A percentile compares a stretch with the other conserved stretches of the same genome.
Conservation (phyloP, 2,888 invertebrate genomes). For the Xanthia togata region DNA sequence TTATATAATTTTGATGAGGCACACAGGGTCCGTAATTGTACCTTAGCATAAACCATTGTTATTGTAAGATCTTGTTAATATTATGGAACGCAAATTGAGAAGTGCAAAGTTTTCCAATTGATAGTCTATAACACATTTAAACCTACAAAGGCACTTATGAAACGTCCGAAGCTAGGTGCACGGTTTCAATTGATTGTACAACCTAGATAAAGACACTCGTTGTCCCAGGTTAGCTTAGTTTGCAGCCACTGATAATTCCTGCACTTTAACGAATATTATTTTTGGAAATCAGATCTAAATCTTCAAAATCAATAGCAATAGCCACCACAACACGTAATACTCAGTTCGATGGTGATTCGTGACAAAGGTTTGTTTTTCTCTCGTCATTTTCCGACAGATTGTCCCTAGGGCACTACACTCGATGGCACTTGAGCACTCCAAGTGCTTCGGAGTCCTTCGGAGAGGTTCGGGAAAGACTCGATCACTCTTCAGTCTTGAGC, state of each 20-base stretch:
- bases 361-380: constrained; percentile 83
- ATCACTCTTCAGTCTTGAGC: constrained; percentile 60
- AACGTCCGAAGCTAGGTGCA: too few species aligned
- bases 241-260: background rate
- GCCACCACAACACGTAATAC: constrained; percentile 56
- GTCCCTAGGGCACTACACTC: constrained; percentile 70
- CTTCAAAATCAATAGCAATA: constrained; percentile 22
- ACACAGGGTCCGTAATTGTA: background rate
- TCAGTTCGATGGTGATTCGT: constrained; percentile 69
- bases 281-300: background rate
- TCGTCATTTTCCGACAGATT: constrained; percentile 83
- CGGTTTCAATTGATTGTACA: too few species aligned
- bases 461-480: constrained; percentile 67
- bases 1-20: background rate
- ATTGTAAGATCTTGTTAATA: background rate
- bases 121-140: too few species aligned
- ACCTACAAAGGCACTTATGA: too few species aligned
- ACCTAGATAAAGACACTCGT: background rate
- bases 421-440: constrained; percentile 67
- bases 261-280: background rate
- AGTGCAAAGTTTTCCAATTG: background rate
- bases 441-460: constrained; percentile 62
- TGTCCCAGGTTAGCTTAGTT: background rate
- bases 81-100: background rate
- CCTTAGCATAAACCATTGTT: too few species aligned